Conservation (phyloP, 2,888 invertebrate genomes). For the Hylaea fasciaria region DNA sequence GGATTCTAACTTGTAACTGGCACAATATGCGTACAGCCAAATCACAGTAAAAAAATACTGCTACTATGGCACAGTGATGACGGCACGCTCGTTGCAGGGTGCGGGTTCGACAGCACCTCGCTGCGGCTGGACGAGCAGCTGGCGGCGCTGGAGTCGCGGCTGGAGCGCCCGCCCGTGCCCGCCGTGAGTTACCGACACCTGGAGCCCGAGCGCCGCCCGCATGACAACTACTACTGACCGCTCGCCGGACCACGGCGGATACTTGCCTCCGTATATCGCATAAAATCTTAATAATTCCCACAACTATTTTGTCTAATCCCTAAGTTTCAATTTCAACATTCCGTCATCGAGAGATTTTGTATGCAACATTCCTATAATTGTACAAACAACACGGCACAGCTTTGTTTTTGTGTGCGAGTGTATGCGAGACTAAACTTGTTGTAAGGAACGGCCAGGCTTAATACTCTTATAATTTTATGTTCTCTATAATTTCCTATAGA, state of each 20-base stretch:
- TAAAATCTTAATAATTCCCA: too few relatives aligned
- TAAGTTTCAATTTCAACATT: constrained; percentile 34
- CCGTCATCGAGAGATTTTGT: constrained; percentile 34
- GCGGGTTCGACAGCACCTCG: constrained; percentile 89
- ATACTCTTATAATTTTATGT: background rate
- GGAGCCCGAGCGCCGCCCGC: constrained; percentile 46
- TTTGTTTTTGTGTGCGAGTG: constrained; percentile 59
- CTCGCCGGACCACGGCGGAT: background rate
- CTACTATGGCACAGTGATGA: too few relatives aligned
- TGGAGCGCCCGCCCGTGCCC: constrained; percentile 88
- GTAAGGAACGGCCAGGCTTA: constrained; percentile 44
- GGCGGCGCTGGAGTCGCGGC: constrained; percentile 92
- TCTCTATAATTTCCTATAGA: too few relatives aligned
- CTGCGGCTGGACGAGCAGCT: constrained; percentile 92
- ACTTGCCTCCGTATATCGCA: too few relatives aligned
- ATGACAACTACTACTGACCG: constrained; percentile 66
- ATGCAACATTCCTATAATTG: constrained; percentile 57
- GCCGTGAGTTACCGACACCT: constrained; percentile 78
- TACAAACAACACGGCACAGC: constrained; percentile 48
- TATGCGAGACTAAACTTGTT: constrained; percentile 49
- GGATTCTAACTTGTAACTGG: too few relatives aligned
- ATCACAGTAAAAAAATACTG: too few relatives aligned
- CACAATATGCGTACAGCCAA: too few relatives aligned
- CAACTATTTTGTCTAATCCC: background rate
- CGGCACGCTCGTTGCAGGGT: constrained; percentile 53